Conservation (phyloP, 2,888 invertebrate genomes). For the Capitulum mitella region DNA sequence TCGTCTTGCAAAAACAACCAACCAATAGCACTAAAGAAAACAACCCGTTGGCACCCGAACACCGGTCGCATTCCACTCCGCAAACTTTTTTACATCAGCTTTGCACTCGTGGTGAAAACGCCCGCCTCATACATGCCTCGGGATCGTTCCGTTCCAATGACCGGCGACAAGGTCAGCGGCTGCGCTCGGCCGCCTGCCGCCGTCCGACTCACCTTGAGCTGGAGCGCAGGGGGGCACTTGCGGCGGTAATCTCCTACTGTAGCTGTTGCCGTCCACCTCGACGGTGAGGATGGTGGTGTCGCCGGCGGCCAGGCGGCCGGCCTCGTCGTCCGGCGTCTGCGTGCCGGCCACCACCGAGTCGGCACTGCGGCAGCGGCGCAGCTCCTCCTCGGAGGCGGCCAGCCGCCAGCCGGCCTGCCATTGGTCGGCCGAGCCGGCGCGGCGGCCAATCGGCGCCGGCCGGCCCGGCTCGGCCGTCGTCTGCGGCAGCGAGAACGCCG, state of each 20-base stretch:
- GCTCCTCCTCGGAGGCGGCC: not conserved
- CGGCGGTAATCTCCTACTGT: not conserved
- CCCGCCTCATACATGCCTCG: too few species aligned
- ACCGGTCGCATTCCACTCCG: too few species aligned
- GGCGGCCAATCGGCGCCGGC: not conserved
- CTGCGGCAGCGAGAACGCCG: conserved; percentile 37
- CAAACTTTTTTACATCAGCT: too few species aligned
- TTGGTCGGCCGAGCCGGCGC: not conserved
- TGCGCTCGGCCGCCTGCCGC: not conserved
- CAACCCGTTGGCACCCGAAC: too few species aligned
- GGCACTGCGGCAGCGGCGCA: not conserved
- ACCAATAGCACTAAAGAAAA: too few species aligned
- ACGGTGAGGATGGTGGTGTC: conserved; percentile 7
- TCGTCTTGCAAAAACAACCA: too few species aligned
- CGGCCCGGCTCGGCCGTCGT: not conserved
- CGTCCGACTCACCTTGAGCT: not conserved
- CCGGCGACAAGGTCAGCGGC: too few species aligned
- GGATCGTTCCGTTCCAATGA: too few species aligned
- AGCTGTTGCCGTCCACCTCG: conserved; percentile 17
- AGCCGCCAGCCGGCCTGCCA: not conserved
- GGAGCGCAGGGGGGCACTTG: not conserved
- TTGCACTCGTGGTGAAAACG: too few species aligned
- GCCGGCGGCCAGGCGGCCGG: not conserved
- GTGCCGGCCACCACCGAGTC: not conserved
- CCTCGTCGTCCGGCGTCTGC: conserved; percentile 4